These are phyloP conservation scores for Loxodonta africana DNA, from an alignment of 2,113 vertebrate species.

Conservation along the genomic window DNA sequence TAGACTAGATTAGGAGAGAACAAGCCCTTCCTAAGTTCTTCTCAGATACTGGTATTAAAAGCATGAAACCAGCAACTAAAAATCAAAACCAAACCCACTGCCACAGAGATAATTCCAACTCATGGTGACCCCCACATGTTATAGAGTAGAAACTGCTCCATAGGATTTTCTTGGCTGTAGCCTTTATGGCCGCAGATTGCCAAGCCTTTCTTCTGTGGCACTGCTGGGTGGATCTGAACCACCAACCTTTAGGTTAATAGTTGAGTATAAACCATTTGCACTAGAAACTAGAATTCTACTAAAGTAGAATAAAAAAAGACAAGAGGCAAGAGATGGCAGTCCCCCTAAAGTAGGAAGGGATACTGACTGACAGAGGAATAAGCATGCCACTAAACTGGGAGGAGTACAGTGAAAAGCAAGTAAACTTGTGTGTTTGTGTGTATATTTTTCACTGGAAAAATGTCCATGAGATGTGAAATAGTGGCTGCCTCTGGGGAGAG, in stretches of 20 bases:
- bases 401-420: not conserved
- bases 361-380: not conserved
- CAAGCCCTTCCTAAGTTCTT: not conserved
- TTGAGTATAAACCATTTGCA: not conserved
- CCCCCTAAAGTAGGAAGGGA: not conserved
- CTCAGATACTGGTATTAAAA: not conserved
- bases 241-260: not conserved
- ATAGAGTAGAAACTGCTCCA: not conserved
- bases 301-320: slow-evolving; percentile 20
- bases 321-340: not conserved
- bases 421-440: not conserved
- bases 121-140: not conserved
- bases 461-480: not conserved
- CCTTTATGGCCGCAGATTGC: not conserved
- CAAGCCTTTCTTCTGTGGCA: not conserved
- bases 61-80: not conserved
- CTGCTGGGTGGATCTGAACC: not conserved
- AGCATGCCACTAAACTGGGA: not conserved
- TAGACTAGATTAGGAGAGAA: not conserved
- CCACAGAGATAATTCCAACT: not conserved
- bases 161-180: not conserved
- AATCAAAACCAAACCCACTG: not conserved
- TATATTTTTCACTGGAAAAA: not conserved
- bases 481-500: not conserved
- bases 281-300: not conserved